Evolutionary conservation across 2,113 vertebrate genomes (phyloP).

Genomic region (Passer montanus): DNA sequence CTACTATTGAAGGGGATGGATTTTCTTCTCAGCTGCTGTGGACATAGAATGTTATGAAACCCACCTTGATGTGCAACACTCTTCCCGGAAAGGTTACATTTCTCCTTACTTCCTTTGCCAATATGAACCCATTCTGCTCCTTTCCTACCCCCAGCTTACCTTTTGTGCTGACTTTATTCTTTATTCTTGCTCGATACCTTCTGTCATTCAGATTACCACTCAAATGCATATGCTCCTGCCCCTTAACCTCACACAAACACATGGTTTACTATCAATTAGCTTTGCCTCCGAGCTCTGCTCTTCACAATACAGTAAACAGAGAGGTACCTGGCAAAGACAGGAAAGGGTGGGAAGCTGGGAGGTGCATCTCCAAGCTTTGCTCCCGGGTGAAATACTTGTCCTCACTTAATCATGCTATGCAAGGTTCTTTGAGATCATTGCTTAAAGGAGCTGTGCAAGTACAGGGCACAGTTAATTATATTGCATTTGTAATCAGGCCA

Average conservation of each 20-base stretch:
- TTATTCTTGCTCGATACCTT: background rate
- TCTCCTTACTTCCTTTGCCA: background rate
- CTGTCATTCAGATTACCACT: background rate
- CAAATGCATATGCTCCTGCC: background rate
- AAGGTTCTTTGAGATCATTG: background rate
- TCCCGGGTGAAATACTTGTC: background rate
- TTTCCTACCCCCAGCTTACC: background rate
- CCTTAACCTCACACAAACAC: background rate
- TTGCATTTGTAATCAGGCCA: background rate
- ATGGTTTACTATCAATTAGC: background rate
- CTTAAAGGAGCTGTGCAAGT: background rate
- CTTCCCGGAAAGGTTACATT: background rate
- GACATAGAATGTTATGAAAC: background rate
- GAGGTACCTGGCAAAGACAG: background rate
- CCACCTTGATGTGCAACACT: rapidly evolving
- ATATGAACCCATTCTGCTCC: background rate
- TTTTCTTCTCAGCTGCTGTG: background rate
- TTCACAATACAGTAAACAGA: background rate
- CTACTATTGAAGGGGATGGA: background rate
- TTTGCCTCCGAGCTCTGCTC: background rate
- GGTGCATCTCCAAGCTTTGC: background rate
- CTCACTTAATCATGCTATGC: background rate
- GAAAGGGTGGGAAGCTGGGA: background rate
- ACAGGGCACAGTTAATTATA: background rate
- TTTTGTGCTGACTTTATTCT: background rate